phyloP scores from a whole-genome alignment of 1,140 invertebrate genomes.

The Cyphomyrmex costatus region DNA sequence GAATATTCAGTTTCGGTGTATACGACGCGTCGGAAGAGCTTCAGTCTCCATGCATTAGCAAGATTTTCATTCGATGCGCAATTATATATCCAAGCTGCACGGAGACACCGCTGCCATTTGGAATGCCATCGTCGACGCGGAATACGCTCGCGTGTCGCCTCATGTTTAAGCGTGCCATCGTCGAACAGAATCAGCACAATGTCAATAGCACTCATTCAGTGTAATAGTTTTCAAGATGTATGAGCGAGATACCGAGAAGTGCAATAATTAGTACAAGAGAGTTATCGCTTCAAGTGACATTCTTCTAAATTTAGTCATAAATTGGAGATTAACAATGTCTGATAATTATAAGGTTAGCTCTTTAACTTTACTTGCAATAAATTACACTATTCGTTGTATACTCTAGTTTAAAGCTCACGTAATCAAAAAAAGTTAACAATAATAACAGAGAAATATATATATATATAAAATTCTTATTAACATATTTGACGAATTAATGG shows the following conservation, averaged over 20 bases:
- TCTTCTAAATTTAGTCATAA: background rate
- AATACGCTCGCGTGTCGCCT: conserved; percentile 8
- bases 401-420: background rate
- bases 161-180: background rate
- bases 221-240: conserved; percentile 15
- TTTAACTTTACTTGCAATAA: background rate
- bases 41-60: conserved; percentile 50
- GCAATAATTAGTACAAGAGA: background rate
- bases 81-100: conserved; percentile 39
- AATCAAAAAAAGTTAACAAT: background rate
- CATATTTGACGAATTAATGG: background rate
- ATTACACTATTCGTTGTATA: background rate
- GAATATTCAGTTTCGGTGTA: conserved; percentile 46
- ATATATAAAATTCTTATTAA: background rate
- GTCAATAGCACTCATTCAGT: conserved; percentile 11
- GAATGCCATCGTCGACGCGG: conserved; percentile 12
- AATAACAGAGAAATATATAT: background rate
- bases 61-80: conserved; percentile 56
- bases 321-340: background rate
- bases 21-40: conserved; percentile 35
- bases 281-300: background rate
- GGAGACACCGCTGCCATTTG: background rate
- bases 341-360: background rate
- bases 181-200: conserved; percentile 29
- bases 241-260: background rate